Base-by-base conservation (phyloP, 2,888 invertebrate genomes). In the Andrena bucephala region DNA sequence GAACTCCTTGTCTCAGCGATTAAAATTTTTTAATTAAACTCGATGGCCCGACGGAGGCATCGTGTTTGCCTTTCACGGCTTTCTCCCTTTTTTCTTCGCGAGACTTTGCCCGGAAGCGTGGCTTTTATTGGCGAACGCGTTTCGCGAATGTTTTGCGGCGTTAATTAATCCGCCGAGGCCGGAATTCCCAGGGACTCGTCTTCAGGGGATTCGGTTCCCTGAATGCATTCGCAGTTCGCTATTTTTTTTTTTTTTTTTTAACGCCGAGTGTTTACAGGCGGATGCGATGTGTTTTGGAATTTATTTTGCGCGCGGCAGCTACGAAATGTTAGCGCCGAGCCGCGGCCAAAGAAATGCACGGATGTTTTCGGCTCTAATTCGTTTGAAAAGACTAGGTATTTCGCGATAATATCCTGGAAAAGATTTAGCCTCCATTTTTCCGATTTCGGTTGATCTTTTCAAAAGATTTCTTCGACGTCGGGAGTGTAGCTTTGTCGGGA, bases 1-100 rank as follows among this genome's bases (percentile, higher is more conserved):
- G 29, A 24, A 52, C 20, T 8, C 50, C 24, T 13, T 65, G 70
- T 50, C 36, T 10, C n/a, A 10, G 13, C 65, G 70, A 79, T 65
- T 66, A 80, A 78, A 79, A 70, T 65, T 48, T 69, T 80, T 80
- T 80, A 80, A 80, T 80, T 80, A 80, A 79, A 80, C 36, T 24
- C 57, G 29, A 16, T 6, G 20, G 48, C 33, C 54, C 62, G n/a
- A 27, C 62, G 33, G 6, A 65, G 16, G 24, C 48, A 13, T 33
- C 33, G 33, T 65, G 70, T 79, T 80, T 70, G 63, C 70, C n/a
- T 27, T 70, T 52, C 42, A 59, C 79, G 65, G 16, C 5, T n/a
- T 48, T 57, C 24, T 67, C 48, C 68, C 48, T 50, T 74, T 54
- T 74, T 78, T 59, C 68, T 78, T 78, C n/a, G 27, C 24, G 31